These are phyloP conservation scores for Borostomias antarcticus DNA, from an alignment of 2,797 vertebrate genomes.

Conservation along the genomic window DNA sequence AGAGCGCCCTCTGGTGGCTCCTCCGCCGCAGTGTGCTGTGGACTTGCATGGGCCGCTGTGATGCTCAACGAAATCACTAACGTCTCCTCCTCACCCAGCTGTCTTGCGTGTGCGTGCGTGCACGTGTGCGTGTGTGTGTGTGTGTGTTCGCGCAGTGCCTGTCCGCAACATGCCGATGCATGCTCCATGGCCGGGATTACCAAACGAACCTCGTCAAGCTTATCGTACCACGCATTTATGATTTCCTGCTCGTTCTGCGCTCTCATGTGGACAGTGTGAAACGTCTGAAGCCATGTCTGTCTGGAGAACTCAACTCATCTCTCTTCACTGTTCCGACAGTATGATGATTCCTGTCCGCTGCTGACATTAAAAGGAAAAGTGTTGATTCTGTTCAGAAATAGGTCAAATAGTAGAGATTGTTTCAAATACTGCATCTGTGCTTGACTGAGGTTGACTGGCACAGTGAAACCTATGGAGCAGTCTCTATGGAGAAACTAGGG, in stretches of 20 bases:
- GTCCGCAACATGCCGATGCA: slow-evolving; percentile 59
- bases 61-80: slow-evolving; percentile 55
- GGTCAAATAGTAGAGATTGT: no score
- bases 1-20: slow-evolving; percentile 66
- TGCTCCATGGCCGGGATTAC: slow-evolving; percentile 69
- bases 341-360: slow-evolving; percentile 20
- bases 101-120: slow-evolving; percentile 11
- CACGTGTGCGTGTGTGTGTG: slow-evolving; percentile 7
- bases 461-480: no score
- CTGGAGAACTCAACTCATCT: slow-evolving; percentile 59
- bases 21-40: slow-evolving; percentile 64
- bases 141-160: slow-evolving; percentile 59
- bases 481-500: no score
- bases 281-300: slow-evolving; percentile 63
- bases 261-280: slow-evolving; percentile 50
- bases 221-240: slow-evolving; percentile 50
- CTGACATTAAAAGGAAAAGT: no score
- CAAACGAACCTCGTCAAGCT: slow-evolving; percentile 75
- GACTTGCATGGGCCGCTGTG: slow-evolving; percentile 76
- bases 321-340: slow-evolving; percentile 26
- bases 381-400: no score
- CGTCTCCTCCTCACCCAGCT: slow-evolving; percentile 50
- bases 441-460: no score
- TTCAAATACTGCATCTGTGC: no score
- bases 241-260: slow-evolving; percentile 65